A percentile compares a stretch with the other conserved stretches of the same genome.
Conservation (phyloP, 1,140 invertebrate species). For the Drosophila lacteicornis region DNA sequence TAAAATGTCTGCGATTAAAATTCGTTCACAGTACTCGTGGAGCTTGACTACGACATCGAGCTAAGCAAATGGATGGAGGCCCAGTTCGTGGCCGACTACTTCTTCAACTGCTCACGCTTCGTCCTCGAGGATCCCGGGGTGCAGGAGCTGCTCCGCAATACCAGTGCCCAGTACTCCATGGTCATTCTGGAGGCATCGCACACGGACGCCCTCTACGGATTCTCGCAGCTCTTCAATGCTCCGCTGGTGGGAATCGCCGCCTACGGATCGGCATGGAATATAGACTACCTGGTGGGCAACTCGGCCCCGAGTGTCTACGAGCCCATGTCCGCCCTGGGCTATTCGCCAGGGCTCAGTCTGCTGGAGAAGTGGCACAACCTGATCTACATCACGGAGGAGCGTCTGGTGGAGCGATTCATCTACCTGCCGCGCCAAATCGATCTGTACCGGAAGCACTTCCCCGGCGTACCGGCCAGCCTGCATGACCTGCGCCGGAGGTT, state of each 20-base stretch:
- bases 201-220: constrained; percentile 67
- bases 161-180: constrained; percentile 57
- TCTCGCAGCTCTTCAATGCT: constrained; percentile 68
- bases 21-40: constrained; percentile 8
- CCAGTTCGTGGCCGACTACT: constrained; percentile 22
- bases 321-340: constrained; percentile 67
- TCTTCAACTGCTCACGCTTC: constrained; percentile 34
- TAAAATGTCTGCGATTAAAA: not conserved
- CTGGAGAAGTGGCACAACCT: constrained; percentile 83
- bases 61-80: constrained; percentile 55
- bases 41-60: not conserved
- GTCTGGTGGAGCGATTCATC: constrained; percentile 38
- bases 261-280: constrained; percentile 64
- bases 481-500: constrained; percentile 55
- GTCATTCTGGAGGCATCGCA: constrained; percentile 64
- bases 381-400: constrained; percentile 63
- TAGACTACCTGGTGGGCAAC: constrained; percentile 66
- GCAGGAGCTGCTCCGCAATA: constrained; percentile 50
- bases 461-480: constrained; percentile 23
- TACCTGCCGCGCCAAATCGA: constrained; percentile 67
- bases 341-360: constrained; percentile 75
- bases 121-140: constrained; percentile 52
- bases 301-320: constrained; percentile 77
- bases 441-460: constrained; percentile 72
- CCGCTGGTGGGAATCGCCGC: constrained; percentile 64